Base-by-base conservation (phyloP, 2,113 vertebrate species). In the Gymnocephalus cernua region DNA sequence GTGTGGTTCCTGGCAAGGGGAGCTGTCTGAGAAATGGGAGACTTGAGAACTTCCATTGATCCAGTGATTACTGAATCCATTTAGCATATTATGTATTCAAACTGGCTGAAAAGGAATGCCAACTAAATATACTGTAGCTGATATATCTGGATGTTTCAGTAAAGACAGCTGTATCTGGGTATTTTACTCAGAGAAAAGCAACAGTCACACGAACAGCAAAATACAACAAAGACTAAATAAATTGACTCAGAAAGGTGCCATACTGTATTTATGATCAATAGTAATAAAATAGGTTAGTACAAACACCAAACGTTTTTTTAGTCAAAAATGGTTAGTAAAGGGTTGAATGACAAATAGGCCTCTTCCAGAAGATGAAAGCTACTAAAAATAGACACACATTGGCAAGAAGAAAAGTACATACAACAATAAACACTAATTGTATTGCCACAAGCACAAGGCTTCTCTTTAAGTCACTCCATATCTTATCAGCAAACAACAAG, bases 1-100 rank as follows among this genome's bases (percentile, higher is more conserved):
- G 27, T 50, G 25, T 67, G 44, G 44, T 25, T 79, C 35, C 59
- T 21, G 75, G 68, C 25, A 77, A 18, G 15, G 2, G 7, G 14
- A 74, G 3, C 32, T 48, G 29, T 77, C 47, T 84, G 32, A 71
- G 51, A 75, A 82, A 75, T 68, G 32, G 64, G 27, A 38, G 29
- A 41, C 38, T 41, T 41, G 13, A n/a, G 59, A 58, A 65, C 35
- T 3, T 32, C n/a, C 23, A 89, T 76, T 77, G 82, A 87, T 90
- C 84, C 15, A 11, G 5, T 32, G n/a, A 70, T 86, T 27, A 61
- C 41, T 57, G 35, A 88, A 82, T 77, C 64, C 78, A 89, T 87
- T 93, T 89, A 18, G 45, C 44, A 87, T 84, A 91, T 92, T 75
- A 64, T 72, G n/a, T 84, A 89, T 87, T 80, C 48, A 83, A 64